Evolutionary conservation across 2,113 vertebrate species (phyloP), one percentile per base, ranked within the genome.

Genomic region (Tapirus terrestris): DNA sequence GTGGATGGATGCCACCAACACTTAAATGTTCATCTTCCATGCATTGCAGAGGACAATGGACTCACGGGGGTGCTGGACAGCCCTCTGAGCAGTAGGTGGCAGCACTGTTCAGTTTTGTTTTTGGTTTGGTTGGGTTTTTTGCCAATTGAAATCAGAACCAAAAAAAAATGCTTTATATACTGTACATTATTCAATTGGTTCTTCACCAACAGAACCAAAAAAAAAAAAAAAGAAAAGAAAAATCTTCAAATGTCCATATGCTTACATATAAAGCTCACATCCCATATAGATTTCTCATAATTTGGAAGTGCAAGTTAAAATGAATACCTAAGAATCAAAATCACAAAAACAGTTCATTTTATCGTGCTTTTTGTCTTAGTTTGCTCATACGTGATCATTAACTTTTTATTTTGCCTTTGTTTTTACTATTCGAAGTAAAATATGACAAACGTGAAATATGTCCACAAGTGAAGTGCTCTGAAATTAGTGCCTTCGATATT

Each of bases 11-110:
- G 21, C 63, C 68, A n/a, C 27, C 27, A 45, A 45, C 25, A 5
- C 6, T 91, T 1, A 8, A 81, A 31, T 86, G 56, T 39, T 86
- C 48, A 6, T 67, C 6, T 23, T 21, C 63, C 3, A 0, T 0
- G 3, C 12, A 36, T 48, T 63, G 21, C 16, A 29, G 85, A 20
- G 36, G 20, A 98, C 85, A 58, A 29, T 0, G 51, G 8, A 48
- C 13, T 0, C 3, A 45, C 7, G 5, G 48, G 48, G 21, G 45
- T 31, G 70, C 36, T 82, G 4, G 0, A 36, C 23, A 18, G 2
- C 39, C 79, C 73, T 95, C 48, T 73, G 68, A 60, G 65, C 98
- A 96, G 95, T 43, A 97, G 98, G 87, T 97, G 98, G 98, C 98
- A 95, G 98, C 97, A 98, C 73, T 70, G 36, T 80, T 94, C 61